Evolutionary conservation across 2,888 invertebrate genomes (phyloP).

Genomic region (Syrphus vitripennis): DNA sequence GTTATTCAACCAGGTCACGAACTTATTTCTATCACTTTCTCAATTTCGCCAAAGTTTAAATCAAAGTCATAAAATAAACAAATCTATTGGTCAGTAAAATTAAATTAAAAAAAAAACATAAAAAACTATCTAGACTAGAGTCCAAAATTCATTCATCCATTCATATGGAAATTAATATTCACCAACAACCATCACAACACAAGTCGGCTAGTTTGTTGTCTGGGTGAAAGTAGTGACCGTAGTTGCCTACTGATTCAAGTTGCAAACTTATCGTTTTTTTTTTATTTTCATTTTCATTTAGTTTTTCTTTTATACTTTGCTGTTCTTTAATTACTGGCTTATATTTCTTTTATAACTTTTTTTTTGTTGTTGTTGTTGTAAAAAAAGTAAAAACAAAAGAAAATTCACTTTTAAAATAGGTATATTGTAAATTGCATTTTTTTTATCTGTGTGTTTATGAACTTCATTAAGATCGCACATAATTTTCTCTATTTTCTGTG

Average conservation of each 20-base stretch:
- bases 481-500: background rate
- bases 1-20: background rate
- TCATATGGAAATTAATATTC: conserved; percentile 7
- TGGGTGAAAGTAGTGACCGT: conserved; percentile 6
- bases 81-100: background rate
- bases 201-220: background rate
- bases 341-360: background rate
- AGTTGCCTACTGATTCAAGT: background rate
- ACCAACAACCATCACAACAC: background rate
- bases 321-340: background rate
- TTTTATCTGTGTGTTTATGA: background rate
- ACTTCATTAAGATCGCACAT: background rate
- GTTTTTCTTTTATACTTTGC: background rate
- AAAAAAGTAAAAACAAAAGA: background rate
- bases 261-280: background rate
- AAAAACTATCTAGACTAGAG: background rate
- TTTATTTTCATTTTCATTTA: background rate
- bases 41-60: background rate
- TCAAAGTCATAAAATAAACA: background rate
- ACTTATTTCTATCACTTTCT: background rate
- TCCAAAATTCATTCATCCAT: background rate
- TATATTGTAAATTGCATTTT: background rate
- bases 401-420: background rate
- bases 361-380: background rate
- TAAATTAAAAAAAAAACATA: background rate